Evolutionary conservation across 2,888 invertebrate species (phyloP).

Genomic region (Mesorhabditis sp.): DNA sequence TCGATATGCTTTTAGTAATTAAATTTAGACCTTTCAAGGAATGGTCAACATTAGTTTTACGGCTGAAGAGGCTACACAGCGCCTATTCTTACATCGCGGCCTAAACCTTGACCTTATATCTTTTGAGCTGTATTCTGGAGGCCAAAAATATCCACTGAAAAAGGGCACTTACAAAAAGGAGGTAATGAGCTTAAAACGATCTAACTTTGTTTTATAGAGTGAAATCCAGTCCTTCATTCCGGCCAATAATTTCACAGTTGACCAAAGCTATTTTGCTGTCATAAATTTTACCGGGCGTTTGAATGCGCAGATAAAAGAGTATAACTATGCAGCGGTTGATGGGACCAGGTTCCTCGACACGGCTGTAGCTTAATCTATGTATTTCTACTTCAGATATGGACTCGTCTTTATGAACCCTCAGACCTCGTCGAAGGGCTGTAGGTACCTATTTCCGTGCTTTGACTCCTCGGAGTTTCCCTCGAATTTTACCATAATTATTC

Average conservation of each 20-base stretch:
- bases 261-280: not conserved
- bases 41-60: not conserved
- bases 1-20: no score
- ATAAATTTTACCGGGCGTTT: not conserved
- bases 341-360: not conserved
- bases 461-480: slow-evolving; percentile 24
- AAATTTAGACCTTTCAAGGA: not conserved
- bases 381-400: not conserved
- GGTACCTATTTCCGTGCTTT: slow-evolving; percentile 26
- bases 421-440: slow-evolving; percentile 14
- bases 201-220: not conserved
- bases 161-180: not conserved
- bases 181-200: not conserved
- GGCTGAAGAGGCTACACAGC: not conserved
- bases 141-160: not conserved
- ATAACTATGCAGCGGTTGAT: not conserved
- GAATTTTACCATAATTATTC: not conserved
- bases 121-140: not conserved
- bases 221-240: not conserved
- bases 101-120: not conserved
- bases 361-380: not conserved
- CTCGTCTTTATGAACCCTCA: not conserved
- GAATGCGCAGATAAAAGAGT: not conserved
- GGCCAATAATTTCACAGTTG: not conserved
- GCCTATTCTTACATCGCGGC: not conserved